Evolutionary conservation across 2,113 vertebrate genomes (phyloP), one percentile per base, ranked within the genome.

Genomic region (Leucopternis melanops): DNA sequence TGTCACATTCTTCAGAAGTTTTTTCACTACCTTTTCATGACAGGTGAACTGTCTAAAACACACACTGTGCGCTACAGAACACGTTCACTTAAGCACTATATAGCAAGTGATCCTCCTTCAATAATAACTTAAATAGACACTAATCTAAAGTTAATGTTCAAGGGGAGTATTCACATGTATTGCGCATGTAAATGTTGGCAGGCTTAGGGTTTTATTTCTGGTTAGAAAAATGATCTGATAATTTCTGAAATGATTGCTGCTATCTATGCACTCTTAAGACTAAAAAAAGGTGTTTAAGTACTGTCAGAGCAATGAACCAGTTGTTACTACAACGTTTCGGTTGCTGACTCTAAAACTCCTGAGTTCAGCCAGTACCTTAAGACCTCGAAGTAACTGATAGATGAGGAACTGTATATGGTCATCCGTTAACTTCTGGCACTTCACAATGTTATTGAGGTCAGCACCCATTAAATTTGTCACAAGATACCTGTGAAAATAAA

Each of bases 381-480:
- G 99, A 94, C 99, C 99, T 4, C 99, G 98, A 79, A 99, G 98
- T 89, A 99, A 98, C 97, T 99, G 99, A 95, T 99, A 99, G 91
- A 99, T 98, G n/a, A 99, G 98, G 97, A 99, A 99, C 96, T 99
- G 99, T 92, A 99, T 99, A 10, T 99, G 99, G 85, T 99, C 99
- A 75, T 99, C 99, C 1, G 99, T 99, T 96, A 99, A 97, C 88
- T 98, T 98, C 98, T 99, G 99, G 97, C 99, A 99, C 96, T 99
- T 99, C 45, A 99, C 99, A 16, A 99, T 99, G 96, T 99, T 99
- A 96, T 99, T 99, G 88, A 99, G 98, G 97, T 99, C 99, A 29
- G 99, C 99, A 14, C 99, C 99, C 99, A 99, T 99, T 96, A 99
- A 98, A 95, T 99, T 99, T 49, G 99, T 99, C 97, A 99, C 99